Conservation (phyloP, 2,113 vertebrate genomes). For the Aleadryas rufinucha region DNA sequence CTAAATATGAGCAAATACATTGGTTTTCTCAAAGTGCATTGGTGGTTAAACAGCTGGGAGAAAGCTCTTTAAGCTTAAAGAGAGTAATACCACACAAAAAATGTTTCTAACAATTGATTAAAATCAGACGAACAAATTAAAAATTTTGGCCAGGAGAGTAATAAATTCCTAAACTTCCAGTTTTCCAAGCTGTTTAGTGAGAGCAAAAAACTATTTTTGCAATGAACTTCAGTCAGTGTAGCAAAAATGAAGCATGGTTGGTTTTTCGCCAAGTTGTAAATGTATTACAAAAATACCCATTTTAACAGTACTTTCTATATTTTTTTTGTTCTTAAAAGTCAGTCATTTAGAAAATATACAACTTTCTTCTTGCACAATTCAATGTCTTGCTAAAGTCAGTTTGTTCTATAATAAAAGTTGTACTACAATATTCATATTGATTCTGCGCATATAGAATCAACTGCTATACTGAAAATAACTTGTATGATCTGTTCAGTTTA, state of each 20-base stretch:
- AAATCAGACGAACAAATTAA: not conserved
- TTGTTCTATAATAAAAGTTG: not conserved
- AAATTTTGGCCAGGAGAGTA: not conserved
- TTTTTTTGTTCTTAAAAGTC: not conserved
- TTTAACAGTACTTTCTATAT: not conserved
- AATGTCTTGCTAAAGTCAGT: not conserved
- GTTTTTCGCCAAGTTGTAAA: not conserved
- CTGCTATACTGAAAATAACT: conserved; percentile 23
- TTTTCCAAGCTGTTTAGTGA: not conserved
- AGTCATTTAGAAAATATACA: not conserved
- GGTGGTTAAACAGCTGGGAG: not conserved
- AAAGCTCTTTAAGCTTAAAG: not conserved
- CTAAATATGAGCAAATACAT: not conserved
- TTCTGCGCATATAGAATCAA: conserved; percentile 41
- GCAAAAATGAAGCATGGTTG: not conserved
- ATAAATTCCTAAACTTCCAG: not conserved
- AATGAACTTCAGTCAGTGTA: not conserved
- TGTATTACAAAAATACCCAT: not conserved
- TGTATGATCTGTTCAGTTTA: conserved; percentile 47
- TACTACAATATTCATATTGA: conserved; percentile 12
- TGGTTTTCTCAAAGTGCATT: not conserved
- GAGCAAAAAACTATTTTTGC: not conserved
- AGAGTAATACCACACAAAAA: not conserved
- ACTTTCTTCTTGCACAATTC: not conserved
- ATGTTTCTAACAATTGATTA: not conserved